Conservation (phyloP, 2,113 vertebrate species). For the Ictalurus furcatus region DNA sequence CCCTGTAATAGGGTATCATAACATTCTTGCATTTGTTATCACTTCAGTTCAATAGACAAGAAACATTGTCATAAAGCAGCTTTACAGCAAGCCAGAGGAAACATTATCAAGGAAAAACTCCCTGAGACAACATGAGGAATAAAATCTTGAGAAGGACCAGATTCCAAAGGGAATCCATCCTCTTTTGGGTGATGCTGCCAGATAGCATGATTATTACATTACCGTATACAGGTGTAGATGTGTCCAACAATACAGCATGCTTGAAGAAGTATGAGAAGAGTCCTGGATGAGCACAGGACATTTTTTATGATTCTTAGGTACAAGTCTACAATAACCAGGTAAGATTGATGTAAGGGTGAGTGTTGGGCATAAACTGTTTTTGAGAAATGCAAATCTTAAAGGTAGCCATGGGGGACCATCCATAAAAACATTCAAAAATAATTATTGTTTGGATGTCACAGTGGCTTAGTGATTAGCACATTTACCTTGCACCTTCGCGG, state of each 20-base stretch:
- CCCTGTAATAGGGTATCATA: neutral
- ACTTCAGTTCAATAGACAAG: neutral
- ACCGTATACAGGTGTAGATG: neutral
- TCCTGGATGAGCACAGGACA: neutral
- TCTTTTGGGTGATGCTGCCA: neutral
- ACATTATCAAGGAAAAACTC: neutral
- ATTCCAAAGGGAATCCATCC: neutral
- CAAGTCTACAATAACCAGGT: neutral
- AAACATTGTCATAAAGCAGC: neutral
- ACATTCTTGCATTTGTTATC: neutral
- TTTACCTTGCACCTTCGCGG: too few relatives aligned
- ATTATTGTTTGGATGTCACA: neutral
- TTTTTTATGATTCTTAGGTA: neutral
- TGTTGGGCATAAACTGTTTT: neutral
- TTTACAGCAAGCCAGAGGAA: neutral
- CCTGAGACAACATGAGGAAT: neutral
- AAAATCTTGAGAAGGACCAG: neutral
- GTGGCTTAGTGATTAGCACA: too few relatives aligned
- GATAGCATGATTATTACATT: neutral
- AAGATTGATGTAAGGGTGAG: neutral
- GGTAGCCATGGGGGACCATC: neutral
- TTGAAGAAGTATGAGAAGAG: neutral
- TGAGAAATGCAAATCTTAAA: neutral
- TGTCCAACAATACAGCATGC: neutral
- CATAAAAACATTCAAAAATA: neutral